A percentile compares a stretch with the other conserved stretches of the same genome.
phyloP scores from a whole-genome alignment of 1,140 invertebrate species.

The Bombus vancouverensis region DNA sequence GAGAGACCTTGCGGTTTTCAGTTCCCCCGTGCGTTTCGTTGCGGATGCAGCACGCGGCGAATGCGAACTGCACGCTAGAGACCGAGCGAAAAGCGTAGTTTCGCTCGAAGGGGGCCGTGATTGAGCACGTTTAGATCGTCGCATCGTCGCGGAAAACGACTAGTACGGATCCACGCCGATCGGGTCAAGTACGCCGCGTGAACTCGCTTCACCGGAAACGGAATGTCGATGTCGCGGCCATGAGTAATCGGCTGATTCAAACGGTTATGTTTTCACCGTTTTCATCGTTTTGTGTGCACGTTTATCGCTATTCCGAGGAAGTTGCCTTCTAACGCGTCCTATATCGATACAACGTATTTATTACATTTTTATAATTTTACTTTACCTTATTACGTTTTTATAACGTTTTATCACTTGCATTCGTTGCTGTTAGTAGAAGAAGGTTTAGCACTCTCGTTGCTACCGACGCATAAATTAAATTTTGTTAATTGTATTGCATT shows the following conservation, averaged over 20 bases:
- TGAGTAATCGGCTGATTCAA: not conserved
- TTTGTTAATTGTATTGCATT: too few relatives aligned
- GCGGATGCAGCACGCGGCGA: slow-evolving; percentile 38
- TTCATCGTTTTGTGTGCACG: not conserved
- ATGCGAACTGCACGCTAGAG: not conserved
- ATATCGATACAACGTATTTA: not conserved
- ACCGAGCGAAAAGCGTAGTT: slow-evolving; percentile 26
- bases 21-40: slow-evolving; percentile 45
- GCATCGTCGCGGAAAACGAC: slow-evolving; percentile 30
- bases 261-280: not conserved
- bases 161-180: not conserved
- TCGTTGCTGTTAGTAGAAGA: not conserved
- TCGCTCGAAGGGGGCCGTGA: slow-evolving; percentile 5
- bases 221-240: not conserved
- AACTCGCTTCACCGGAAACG: not conserved
- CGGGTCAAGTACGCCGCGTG: slow-evolving; percentile 4
- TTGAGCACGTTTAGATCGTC: slow-evolving; percentile 1
- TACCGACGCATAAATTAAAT: too few relatives aligned
- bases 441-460: too few relatives aligned
- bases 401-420: not conserved
- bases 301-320: not conserved
- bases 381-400: not conserved
- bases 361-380: not conserved
- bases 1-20: slow-evolving; percentile 61
- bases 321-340: not conserved